Percentiles rank a stretch among this genome's conserved stretches.
Conservation (phyloP, 2,113 vertebrate genomes). For the Seriola rivoliana region DNA sequence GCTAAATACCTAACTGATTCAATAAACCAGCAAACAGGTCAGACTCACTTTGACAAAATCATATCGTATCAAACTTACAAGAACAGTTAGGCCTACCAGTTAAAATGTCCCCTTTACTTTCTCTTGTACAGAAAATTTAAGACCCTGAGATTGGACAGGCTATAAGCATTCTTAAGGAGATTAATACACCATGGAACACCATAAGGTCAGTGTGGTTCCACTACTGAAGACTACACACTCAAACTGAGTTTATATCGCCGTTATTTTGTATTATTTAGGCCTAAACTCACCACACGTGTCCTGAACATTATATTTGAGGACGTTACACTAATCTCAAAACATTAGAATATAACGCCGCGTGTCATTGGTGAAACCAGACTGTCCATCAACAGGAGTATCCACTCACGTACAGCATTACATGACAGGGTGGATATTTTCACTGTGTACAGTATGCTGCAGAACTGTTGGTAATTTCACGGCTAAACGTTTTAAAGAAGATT, state of each 20-base stretch:
- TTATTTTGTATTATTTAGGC: slow-evolving; percentile 38
- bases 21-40: slow-evolving; percentile 8
- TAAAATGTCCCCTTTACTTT: neutral
- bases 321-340: slow-evolving; percentile 83
- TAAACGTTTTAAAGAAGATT: slow-evolving; percentile 63
- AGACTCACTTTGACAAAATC: neutral
- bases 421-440: slow-evolving; percentile 86
- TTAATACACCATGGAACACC: neutral
- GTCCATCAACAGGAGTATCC: slow-evolving; percentile 86
- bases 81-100: neutral
- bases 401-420: slow-evolving; percentile 87
- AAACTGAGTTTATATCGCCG: neutral
- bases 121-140: neutral
- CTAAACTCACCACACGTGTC: slow-evolving; percentile 65
- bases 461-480: slow-evolving; percentile 75
- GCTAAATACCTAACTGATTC: neutral
- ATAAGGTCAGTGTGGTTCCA: neutral
- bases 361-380: slow-evolving; percentile 81
- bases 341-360: slow-evolving; percentile 81
- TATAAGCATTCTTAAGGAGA: neutral
- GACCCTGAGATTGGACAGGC: neutral
- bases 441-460: slow-evolving; percentile 89
- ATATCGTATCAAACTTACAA: neutral
- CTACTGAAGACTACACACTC: neutral
- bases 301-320: slow-evolving; percentile 72